Evolutionary conservation across 2,113 vertebrate species (phyloP).

Genomic region (Dromaius novaehollandiae): DNA sequence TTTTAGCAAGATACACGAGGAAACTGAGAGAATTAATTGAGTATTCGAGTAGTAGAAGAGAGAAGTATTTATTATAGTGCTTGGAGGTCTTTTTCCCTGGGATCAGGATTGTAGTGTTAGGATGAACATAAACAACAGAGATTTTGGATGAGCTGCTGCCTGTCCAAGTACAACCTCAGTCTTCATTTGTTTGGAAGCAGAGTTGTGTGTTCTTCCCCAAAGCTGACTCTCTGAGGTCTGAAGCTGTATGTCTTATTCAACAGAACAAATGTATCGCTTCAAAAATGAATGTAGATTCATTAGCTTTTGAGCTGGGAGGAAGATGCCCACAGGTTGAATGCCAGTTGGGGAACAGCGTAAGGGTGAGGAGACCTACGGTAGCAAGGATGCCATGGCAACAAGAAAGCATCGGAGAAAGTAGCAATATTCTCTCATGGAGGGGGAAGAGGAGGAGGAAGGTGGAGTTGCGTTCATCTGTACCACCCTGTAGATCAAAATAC

Average conservation of each 20-base stretch:
- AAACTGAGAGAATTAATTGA: not conserved
- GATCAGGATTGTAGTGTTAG: not conserved
- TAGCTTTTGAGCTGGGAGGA: not conserved
- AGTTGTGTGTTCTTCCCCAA: not conserved
- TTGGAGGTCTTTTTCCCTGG: not conserved
- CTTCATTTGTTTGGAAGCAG: not conserved
- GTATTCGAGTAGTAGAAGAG: not conserved
- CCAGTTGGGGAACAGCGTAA: not conserved
- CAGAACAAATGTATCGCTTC: not conserved
- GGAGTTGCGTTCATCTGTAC: not conserved
- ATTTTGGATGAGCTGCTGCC: not conserved
- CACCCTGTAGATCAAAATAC: not conserved
- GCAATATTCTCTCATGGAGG: not conserved
- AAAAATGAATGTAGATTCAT: not conserved
- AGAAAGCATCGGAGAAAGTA: slow-evolving; percentile 69
- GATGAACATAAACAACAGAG: not conserved
- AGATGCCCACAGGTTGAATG: slow-evolving; percentile 23
- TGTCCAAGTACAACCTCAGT: not conserved
- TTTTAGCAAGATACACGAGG: accelerated
- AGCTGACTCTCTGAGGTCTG: not conserved
- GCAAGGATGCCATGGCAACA: slow-evolving; percentile 72
- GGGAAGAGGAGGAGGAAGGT: not conserved
- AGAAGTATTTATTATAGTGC: not conserved
- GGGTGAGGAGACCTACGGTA: not conserved
- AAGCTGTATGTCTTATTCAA: not conserved